Conservation (phyloP, 2,797 vertebrate species). For the Mormyrops boulengeri region DNA sequence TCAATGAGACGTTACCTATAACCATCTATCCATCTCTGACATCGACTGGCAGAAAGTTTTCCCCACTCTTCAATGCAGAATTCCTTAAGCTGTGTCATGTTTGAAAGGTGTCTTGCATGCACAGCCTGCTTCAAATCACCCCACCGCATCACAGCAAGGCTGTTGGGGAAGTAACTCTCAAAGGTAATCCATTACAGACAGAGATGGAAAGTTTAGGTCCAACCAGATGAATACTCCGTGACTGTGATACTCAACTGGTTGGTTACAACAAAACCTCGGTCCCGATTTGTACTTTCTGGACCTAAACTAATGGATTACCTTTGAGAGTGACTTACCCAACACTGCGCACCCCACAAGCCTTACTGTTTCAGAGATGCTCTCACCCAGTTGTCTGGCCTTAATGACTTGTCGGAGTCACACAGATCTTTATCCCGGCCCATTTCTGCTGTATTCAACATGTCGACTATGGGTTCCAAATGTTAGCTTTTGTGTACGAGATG, state of each 20-base stretch:
- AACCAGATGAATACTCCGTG: too few relatives aligned
- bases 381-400: not conserved
- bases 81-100: not conserved
- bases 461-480: not conserved
- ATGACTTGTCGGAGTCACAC: not conserved
- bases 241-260: too few relatives aligned
- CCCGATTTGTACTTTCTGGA: too few relatives aligned
- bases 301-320: too few relatives aligned
- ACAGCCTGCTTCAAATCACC: not conserved
- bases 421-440: not conserved
- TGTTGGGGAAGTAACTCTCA: not conserved
- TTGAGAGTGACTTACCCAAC: too few relatives aligned
- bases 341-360: not conserved
- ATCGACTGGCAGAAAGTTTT: not conserved
- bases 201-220: not conserved
- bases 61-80: not conserved
- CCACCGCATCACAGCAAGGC: not conserved
- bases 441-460: not conserved
- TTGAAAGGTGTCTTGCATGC: not conserved
- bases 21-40: not conserved
- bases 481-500: too few relatives aligned
- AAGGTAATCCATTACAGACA: not conserved
- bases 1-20: not conserved
- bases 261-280: too few relatives aligned
- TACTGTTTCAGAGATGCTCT: not conserved